Evolutionary conservation across 2,888 invertebrate species (phyloP), one percentile per base, ranked within the genome.

Genomic region (Nycteola revayana): DNA sequence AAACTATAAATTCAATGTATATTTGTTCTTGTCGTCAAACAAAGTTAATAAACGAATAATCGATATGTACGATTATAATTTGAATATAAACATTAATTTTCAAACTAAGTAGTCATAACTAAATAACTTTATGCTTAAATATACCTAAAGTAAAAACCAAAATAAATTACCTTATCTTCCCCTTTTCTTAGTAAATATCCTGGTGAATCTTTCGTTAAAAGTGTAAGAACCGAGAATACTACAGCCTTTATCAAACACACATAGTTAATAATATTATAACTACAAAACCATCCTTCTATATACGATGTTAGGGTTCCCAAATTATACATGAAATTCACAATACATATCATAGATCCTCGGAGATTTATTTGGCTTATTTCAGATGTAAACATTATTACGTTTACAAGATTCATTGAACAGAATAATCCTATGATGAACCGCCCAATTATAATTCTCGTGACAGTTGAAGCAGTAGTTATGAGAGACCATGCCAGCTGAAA

Each of bases 341-440:
- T 9, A 1, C 55, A 30, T 0, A 53, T 25, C 1, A 62, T 30
- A n/a, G 58, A 37, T 0, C 70, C 73, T 26, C 59, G 46, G 3
- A 63, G 31, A 1, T 48, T 42, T 0, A 32, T 28, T 2, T 66
- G 55, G 3, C 49, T 52, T 26, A 91, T 90, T 60, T 93, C 93
- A 1, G 81, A 72, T 1, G 88, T 66, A 60, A 82, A 90, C 5
- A 91, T 69, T 0, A 92, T 85, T 0, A 74, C 74, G n/a, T 89
- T 63, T 10, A 89, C 78, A 6, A 90, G 10, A 17, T 58, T 42
- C 2, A 52, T 1, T 0, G 66, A 66, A 7, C 34, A 67, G 0
- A 86, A 89, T 0, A 90, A 42, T 0, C 93, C 93, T 3, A 79
- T 71, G 6, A 91, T 39, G 7, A 91, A 69, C 9, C 91, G 66